phyloP scores from a whole-genome alignment of 2,797 vertebrate genomes.

The Microtus californicus region DNA sequence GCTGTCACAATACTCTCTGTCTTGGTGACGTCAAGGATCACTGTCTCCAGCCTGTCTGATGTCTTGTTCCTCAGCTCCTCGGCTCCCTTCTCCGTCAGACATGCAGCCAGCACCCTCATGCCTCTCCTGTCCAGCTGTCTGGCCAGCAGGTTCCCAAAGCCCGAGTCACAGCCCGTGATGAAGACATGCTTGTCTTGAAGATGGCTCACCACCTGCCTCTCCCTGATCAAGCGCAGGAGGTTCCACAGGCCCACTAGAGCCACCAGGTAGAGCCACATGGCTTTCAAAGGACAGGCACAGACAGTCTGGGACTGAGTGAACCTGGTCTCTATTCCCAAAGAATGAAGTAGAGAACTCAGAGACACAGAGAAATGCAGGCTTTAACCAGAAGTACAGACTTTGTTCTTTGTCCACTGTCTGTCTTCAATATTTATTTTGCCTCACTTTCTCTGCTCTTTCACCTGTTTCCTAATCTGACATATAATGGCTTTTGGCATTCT shows the following conservation, averaged over 20 bases:
- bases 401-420: too few species aligned
- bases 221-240: too few species aligned
- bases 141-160: slow-evolving; percentile 93
- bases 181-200: slow-evolving; percentile 43
- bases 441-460: accelerated
- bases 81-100: slow-evolving; percentile 90
- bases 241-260: slow-evolving; percentile 10
- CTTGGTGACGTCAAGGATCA: slow-evolving; percentile 69
- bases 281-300: background rate
- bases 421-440: too few species aligned
- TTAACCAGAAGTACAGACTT: background rate
- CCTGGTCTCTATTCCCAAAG: background rate
- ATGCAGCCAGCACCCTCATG: slow-evolving; percentile 91
- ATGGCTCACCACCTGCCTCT: slow-evolving; percentile 62
- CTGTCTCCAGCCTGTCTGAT: slow-evolving; percentile 1
- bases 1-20: background rate
- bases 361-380: background rate
- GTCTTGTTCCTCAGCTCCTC: slow-evolving; percentile 80
- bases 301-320: background rate
- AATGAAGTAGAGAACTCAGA: background rate
- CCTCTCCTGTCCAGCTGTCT: slow-evolving; percentile 89
- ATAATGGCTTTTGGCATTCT: accelerated
- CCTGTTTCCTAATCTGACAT: accelerated
- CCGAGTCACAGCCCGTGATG: slow-evolving; percentile 84
- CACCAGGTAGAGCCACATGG: slow-evolving; percentile 72